Evolutionary conservation across 2,113 vertebrate species (phyloP).

Genomic region (Blennius ocellaris): DNA sequence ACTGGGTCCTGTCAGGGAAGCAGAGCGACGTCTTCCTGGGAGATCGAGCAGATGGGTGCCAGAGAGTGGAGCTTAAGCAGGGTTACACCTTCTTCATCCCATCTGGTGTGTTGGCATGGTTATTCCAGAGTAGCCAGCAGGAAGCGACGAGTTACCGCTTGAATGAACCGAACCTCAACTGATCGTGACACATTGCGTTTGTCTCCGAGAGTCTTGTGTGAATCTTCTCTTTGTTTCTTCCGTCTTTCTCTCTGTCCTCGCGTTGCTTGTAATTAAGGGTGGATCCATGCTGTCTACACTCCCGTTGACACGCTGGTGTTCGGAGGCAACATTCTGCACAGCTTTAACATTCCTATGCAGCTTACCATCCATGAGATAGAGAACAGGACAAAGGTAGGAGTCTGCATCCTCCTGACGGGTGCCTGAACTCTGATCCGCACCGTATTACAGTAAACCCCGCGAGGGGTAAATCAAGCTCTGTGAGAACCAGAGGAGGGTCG

Average conservation of each 20-base stretch:
- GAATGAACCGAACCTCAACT: conserved; percentile 10
- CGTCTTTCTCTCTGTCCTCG: neutral
- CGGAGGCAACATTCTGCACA: conserved; percentile 98
- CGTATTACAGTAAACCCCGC: neutral
- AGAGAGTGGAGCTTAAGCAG: conserved; percentile 94
- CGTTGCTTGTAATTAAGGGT: conserved; percentile 81
- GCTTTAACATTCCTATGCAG: conserved; percentile 99
- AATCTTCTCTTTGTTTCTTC: neutral
- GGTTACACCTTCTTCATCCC: conserved; percentile 98
- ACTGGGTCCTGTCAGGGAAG: conserved; percentile 98
- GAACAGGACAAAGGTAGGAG: conserved; percentile 95
- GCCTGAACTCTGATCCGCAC: conserved; percentile 14
- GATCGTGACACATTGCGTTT: neutral
- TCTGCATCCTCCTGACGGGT: neutral
- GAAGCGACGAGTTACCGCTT: conserved; percentile 28
- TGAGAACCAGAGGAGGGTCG: neutral
- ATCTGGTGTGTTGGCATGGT: conserved; percentile 85
- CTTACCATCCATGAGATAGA: conserved; percentile 96
- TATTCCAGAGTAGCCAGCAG: conserved; percentile 26
- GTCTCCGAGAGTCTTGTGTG: neutral
- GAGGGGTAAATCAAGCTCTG: conserved; percentile 9
- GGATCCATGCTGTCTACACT: conserved; percentile 98
- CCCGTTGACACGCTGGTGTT: conserved; percentile 96
- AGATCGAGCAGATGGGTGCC: conserved; percentile 93
- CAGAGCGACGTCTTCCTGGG: conserved; percentile 97